phyloP scores from a whole-genome alignment of 2,797 vertebrate genomes.

The Crocodylus rhombifer region DNA sequence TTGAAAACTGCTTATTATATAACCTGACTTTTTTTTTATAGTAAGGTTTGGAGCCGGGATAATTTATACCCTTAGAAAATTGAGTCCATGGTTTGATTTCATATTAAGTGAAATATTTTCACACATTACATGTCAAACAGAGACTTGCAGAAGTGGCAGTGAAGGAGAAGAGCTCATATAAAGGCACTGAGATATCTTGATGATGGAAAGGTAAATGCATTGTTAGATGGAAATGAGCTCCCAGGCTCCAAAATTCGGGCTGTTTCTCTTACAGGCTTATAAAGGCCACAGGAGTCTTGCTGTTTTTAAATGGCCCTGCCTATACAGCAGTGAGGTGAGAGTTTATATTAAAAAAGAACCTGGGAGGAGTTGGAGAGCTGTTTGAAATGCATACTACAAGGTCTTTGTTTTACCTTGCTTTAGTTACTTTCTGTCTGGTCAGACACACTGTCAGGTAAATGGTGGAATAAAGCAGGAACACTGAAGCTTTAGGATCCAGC shows the following conservation, averaged over 20 bases:
- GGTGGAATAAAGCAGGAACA: neutral
- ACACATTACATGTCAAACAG: neutral
- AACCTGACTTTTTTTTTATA: neutral
- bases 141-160: neutral
- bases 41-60: neutral
- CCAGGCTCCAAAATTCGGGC: neutral
- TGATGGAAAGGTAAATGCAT: neutral
- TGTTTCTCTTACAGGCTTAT: neutral
- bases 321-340: neutral
- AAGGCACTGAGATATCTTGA: neutral
- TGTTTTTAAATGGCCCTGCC: neutral
- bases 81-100: neutral
- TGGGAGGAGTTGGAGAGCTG: neutral
- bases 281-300: neutral
- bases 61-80: no score
- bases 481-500: neutral
- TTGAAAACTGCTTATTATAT: neutral
- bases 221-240: neutral
- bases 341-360: neutral
- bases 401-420: neutral
- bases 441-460: neutral
- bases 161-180: neutral
- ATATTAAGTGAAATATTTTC: neutral
- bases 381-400: fast-evolving
- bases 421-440: neutral